Conservation (phyloP, 2,888 invertebrate species). For the Xylocampa areola region DNA sequence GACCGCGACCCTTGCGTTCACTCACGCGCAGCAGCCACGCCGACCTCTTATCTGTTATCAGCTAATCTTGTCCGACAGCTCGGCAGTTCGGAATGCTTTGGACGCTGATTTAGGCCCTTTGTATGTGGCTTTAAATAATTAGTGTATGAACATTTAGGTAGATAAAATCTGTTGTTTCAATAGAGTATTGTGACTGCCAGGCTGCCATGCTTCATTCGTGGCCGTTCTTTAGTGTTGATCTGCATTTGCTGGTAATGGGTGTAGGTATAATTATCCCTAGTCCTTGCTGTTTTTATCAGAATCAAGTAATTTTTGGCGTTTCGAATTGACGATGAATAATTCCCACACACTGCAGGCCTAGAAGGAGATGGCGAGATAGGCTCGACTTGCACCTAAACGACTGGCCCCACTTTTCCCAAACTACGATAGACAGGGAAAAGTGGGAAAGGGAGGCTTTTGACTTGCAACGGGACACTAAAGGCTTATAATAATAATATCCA, state of each 20-base stretch:
- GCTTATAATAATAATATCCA: no score
- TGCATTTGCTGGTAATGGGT: not conserved
- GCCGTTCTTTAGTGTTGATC: slow-evolving; percentile 12
- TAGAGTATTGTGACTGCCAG: slow-evolving; percentile 4
- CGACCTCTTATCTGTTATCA: slow-evolving; percentile 51
- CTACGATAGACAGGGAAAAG: no score
- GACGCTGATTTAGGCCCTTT: slow-evolving; percentile 31
- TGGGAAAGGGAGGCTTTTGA: no score
- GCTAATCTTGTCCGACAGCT: slow-evolving; percentile 41
- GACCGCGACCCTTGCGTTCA: slow-evolving; percentile 53
- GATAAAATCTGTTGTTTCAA: slow-evolving; percentile 23
- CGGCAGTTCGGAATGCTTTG: slow-evolving; percentile 20
- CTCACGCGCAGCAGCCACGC: slow-evolving; percentile 47
- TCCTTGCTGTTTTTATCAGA: no score
- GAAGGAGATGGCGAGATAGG: no score
- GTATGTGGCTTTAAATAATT: slow-evolving; percentile 18
- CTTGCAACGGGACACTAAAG: no score
- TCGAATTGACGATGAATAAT: no score
- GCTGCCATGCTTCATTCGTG: slow-evolving; percentile 2
- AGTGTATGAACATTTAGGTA: slow-evolving; percentile 12
- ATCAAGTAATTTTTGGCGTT: no score
- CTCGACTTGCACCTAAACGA: no score
- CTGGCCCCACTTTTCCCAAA: no score
- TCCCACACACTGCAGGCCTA: no score
- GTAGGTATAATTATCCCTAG: no score